Base-by-base conservation (phyloP, 30 jellyfish, hydroid and myxozoan genomes). In the Clytia hemisphaerica region DNA sequence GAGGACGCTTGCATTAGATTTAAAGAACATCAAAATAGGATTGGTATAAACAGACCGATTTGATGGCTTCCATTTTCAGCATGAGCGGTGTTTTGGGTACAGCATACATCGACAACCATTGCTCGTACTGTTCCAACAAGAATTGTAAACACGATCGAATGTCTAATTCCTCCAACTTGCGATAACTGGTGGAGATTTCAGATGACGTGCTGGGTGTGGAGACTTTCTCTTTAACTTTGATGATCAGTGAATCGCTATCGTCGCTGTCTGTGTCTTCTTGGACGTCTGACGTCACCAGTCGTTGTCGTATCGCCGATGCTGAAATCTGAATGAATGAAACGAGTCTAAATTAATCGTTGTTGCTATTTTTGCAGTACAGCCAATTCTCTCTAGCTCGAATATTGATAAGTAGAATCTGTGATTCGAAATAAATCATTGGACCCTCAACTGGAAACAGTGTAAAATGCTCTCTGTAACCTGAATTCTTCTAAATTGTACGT, bases 201-300 rank as follows among this genome's bases (percentile, higher is more conserved):
- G 1, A n/a, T n/a, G 70, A 57, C 15, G 30, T 45, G 73, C 94
- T 29, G 94, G n/a, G 15, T 12, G n/a, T 9, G 18, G 90, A 84
- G 61, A 69, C 78, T 53, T 78, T 88, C 48, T 79, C 96, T 72
- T 86, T 86, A 10, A 86, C 60, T 73, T 80, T 86, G 29, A 86
- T 86, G 26, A 86, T 79, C 64, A 86, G 47, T 0, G 96, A 90
- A 58, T 86, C 96, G 0, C 89, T 66, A 61, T 86, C 96, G 40
- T 86, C 96, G 38, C 96, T 86, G 84, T 86, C 96, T 9, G 96
- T 82, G 59, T 86, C 96, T 36, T 86, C 96, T 29, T 65, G 92
- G 59, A 86, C 96, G 79, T 86, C 94, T 26, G 96, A 61, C 19
- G 96, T 79, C 2, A 78, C 92, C 45, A 86, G 58, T 10, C 96